These are phyloP conservation scores for Desoria tigrina DNA, from an alignment of 2,888 invertebrate species.

Conservation along the genomic window DNA sequence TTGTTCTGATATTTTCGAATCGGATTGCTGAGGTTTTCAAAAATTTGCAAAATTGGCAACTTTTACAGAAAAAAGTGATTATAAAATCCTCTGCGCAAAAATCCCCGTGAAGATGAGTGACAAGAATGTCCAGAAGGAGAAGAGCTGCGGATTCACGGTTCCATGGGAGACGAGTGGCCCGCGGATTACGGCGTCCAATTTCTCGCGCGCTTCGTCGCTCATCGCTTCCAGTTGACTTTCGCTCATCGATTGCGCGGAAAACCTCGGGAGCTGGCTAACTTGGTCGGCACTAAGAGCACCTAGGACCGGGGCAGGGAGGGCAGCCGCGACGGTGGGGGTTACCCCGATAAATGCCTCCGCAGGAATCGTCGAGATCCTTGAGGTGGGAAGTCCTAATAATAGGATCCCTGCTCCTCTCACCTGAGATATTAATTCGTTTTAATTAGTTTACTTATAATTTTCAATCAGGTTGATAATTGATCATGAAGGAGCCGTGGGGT, in stretches of 20 bases:
- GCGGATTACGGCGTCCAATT: constrained; percentile 28
- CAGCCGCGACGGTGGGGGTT: constrained; percentile 38
- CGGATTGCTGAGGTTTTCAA: no score
- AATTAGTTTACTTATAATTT: no score
- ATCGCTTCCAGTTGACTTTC: constrained; percentile 37
- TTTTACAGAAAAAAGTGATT: no score
- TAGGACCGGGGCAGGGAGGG: constrained; percentile 27
- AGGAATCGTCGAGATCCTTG: constrained; percentile 36
- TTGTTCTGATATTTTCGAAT: no score
- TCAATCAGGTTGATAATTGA: not conserved
- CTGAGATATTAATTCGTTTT: no score
- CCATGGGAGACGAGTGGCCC: constrained; percentile 39
- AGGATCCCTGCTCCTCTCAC: constrained; percentile 44
- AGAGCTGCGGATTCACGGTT: not conserved
- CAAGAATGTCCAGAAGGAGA: constrained; percentile 9
- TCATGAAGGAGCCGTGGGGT: no score
- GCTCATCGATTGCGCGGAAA: constrained; percentile 45
- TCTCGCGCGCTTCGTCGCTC: constrained; percentile 29
- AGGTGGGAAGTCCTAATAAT: constrained; percentile 32
- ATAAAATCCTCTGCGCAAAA: constrained; percentile 32
- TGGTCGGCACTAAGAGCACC: constrained; percentile 37
- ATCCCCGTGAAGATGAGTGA: constrained; percentile 24
- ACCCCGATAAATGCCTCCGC: constrained; percentile 47
- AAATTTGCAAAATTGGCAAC: no score
- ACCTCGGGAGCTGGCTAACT: constrained; percentile 41